These are phyloP conservation scores for Bursaphelenchus okinawaensis DNA, from an alignment of 2,888 invertebrate species.

Conservation along the genomic window DNA sequence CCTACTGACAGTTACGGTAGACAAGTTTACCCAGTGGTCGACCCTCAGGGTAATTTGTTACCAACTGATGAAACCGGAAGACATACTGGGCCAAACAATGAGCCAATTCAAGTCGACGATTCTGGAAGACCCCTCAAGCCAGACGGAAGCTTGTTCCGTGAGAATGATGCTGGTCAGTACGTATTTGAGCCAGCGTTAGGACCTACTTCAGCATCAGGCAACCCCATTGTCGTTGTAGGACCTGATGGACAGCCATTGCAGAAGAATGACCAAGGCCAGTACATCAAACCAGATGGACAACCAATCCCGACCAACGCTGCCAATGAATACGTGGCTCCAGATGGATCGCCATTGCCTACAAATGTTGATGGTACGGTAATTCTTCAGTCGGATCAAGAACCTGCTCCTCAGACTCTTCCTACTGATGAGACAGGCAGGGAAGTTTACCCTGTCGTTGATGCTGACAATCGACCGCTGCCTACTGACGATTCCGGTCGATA, in stretches of 20 bases:
- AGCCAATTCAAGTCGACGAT: constrained; percentile 27
- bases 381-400: constrained; percentile 22
- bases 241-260: constrained; percentile 31
- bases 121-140: constrained; percentile 27
- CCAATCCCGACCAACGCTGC: constrained; percentile 24
- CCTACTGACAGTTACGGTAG: constrained; percentile 17
- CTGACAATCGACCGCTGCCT: constrained; percentile 22
- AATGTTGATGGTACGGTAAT: constrained; percentile 21
- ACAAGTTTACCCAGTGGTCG: constrained; percentile 12
- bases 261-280: constrained; percentile 28
- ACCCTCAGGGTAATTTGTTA: constrained; percentile 17
- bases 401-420: constrained; percentile 20
- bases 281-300: constrained; percentile 15
- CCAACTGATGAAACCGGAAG: constrained; percentile 22
- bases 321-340: constrained; percentile 30
- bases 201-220: constrained; percentile 9
- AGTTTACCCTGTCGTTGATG: constrained; percentile 33
- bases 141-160: constrained; percentile 24
- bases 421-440: constrained; percentile 31
- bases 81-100: constrained; percentile 23
- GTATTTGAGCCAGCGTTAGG: constrained; percentile 9
- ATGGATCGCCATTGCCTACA: constrained; percentile 31
- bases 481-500: constrained; percentile 28
- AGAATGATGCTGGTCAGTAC: constrained; percentile 19
- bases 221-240: constrained; percentile 17